A percentile compares a stretch with the other conserved stretches of the same genome.
These are phyloP conservation scores for Pterois miles DNA, from an alignment of 2,797 vertebrate genomes.

Conservation along the genomic window DNA sequence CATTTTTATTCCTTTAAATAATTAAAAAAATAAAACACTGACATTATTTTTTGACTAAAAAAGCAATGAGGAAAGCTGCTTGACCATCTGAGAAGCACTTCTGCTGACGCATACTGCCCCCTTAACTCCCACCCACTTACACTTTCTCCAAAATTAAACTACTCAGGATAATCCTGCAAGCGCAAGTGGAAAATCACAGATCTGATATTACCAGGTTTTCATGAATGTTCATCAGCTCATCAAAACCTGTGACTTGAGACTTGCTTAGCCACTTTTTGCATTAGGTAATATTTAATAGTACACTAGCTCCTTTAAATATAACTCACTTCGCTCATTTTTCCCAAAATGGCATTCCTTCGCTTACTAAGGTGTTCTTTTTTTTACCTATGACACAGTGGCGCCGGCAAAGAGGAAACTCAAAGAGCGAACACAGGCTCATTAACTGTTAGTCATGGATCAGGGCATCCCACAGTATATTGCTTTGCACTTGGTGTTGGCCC, in stretches of 20 bases:
- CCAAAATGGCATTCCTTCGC: slow-evolving; percentile 19
- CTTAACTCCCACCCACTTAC: not conserved
- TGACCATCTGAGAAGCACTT: not conserved
- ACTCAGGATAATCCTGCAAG: not conserved
- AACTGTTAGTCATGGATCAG: slow-evolving; percentile 63
- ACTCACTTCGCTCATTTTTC: not conserved
- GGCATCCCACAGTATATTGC: slow-evolving; percentile 22
- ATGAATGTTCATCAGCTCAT: not conserved
- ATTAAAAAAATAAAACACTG: no score
- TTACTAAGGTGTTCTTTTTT: slow-evolving; percentile 44
- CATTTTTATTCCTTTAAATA: not conserved
- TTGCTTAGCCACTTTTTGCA: not conserved
- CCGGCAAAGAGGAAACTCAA: slow-evolving; percentile 8
- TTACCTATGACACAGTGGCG: not conserved
- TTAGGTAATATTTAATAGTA: slow-evolving; percentile 8
- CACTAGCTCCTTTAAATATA: not conserved
- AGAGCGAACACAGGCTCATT: slow-evolving; percentile 51
- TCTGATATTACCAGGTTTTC: not conserved
- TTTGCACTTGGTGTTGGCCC: slow-evolving; percentile 17
- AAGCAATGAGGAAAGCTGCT: not conserved
- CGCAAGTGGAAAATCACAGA: not conserved
- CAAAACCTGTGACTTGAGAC: not conserved
- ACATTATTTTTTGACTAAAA: not conserved
- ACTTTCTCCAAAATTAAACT: not conserved
- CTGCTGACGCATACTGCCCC: not conserved